Percentiles rank a stretch among this genome's conserved stretches.
These are phyloP conservation scores for Zosterops pallidus DNA, from an alignment of 2,113 vertebrate species.

Conservation along the genomic window DNA sequence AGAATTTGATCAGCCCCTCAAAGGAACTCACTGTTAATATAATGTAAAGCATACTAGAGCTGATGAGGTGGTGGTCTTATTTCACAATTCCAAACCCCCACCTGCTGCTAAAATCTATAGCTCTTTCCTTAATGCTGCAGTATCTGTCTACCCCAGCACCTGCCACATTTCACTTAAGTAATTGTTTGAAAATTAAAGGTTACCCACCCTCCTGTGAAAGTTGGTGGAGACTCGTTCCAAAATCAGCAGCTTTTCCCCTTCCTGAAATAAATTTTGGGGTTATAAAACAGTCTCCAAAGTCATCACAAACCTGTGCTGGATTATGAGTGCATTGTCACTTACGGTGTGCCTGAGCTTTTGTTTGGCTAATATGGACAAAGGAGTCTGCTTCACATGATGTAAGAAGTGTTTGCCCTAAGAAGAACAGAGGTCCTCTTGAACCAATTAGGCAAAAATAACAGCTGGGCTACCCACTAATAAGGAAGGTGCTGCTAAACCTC, in stretches of 20 bases:
- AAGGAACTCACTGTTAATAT: neutral
- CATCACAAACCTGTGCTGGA: slow-evolving; percentile 48
- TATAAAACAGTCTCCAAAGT: slow-evolving; percentile 52
- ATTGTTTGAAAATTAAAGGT: slow-evolving; percentile 52
- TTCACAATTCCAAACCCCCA: neutral
- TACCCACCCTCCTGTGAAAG: neutral
- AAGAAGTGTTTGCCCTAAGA: slow-evolving; percentile 72
- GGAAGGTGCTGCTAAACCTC: slow-evolving; percentile 71
- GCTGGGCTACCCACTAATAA: slow-evolving; percentile 71
- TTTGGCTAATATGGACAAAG: slow-evolving; percentile 68
- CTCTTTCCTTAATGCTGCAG: neutral
- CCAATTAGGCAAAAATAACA: slow-evolving; percentile 73
- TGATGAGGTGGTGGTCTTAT: neutral
- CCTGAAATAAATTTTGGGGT: slow-evolving; percentile 41
- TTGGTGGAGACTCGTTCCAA: neutral
- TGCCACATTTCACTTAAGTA: slow-evolving; percentile 12
- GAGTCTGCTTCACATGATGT: slow-evolving; percentile 65
- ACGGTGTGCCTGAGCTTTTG: slow-evolving; percentile 50
- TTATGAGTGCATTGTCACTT: slow-evolving; percentile 55
- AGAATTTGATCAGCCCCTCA: slow-evolving; percentile 1
- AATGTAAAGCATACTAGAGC: neutral
- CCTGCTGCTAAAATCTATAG: slow-evolving; percentile 30
- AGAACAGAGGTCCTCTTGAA: slow-evolving; percentile 71
- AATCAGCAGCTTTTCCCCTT: slow-evolving; percentile 30
- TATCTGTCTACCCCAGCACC: neutral